These are phyloP conservation scores for Chalcosyrphus nemorum DNA, from an alignment of 2,888 invertebrate genomes.

Conservation along the genomic window DNA sequence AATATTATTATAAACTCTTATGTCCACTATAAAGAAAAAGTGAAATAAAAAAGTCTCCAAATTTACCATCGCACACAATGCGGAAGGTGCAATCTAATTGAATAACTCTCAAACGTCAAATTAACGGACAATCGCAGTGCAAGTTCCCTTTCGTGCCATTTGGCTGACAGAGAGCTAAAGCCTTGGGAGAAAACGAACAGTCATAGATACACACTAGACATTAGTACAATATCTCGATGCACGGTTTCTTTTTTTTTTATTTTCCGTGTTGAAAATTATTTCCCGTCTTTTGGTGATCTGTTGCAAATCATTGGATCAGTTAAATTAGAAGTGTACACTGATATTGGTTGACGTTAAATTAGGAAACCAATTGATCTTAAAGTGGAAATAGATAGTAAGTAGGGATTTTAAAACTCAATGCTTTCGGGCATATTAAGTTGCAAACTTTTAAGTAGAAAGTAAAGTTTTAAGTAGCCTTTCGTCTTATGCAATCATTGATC, in stretches of 20 bases:
- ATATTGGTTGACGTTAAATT: not conserved
- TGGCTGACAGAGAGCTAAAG: slow-evolving; percentile 1
- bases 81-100: slow-evolving; percentile 62
- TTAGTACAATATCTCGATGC: slow-evolving; percentile 25
- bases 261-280: slow-evolving; percentile 37
- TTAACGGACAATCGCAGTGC: slow-evolving; percentile 31
- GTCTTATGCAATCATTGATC: too few relatives aligned
- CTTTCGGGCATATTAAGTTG: too few relatives aligned
- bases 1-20: slow-evolving; percentile 5
- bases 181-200: slow-evolving; percentile 34
- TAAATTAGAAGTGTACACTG: not conserved
- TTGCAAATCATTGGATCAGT: slow-evolving; percentile 24
- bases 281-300: slow-evolving; percentile 46
- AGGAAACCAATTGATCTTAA: too few relatives aligned
- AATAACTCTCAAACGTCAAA: slow-evolving; percentile 47
- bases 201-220: not conserved
- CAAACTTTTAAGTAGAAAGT: too few relatives aligned
- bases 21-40: not conserved
- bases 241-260: slow-evolving; percentile 23
- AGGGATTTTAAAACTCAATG: too few relatives aligned
- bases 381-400: too few relatives aligned
- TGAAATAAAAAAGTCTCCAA: not conserved
- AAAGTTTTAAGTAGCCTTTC: too few relatives aligned
- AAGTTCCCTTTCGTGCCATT: slow-evolving; percentile 53
- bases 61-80: slow-evolving; percentile 31